Evolutionary conservation across 2,888 invertebrate species (phyloP).

Genomic region (Sarcophaga variegata): DNA sequence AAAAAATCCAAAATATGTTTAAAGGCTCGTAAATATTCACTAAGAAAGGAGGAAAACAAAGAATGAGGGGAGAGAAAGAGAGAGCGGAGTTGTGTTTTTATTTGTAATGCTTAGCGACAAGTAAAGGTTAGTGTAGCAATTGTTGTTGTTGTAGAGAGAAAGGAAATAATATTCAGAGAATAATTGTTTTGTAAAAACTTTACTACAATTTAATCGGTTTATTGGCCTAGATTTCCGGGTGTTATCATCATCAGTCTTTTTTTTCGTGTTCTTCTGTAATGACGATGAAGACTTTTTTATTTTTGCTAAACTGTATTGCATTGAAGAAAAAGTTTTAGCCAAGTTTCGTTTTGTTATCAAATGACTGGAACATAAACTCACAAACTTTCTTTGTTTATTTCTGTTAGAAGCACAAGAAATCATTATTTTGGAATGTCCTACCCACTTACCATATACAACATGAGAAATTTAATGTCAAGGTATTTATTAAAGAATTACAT

Average conservation of each 20-base stretch:
- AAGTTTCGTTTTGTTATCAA: not conserved
- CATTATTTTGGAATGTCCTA: not conserved
- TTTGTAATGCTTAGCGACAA: slow-evolving; percentile 23
- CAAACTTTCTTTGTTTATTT: not conserved
- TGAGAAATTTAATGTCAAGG: not conserved
- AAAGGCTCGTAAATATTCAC: slow-evolving; percentile 25
- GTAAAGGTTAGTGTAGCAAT: slow-evolving; percentile 53
- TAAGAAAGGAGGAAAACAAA: too few relatives aligned
- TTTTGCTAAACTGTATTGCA: not conserved
- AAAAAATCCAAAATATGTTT: not conserved
- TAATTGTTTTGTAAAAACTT: slow-evolving; percentile 41
- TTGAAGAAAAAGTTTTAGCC: slow-evolving; percentile 1
- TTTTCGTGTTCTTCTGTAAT: too few relatives aligned
- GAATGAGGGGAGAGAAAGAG: not conserved
- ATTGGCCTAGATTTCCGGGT: slow-evolving; percentile 70
- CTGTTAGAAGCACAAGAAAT: not conserved
- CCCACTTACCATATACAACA: not conserved
- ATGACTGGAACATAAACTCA: not conserved
- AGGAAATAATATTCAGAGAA: not conserved
- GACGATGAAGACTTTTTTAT: not conserved
- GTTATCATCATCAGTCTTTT: slow-evolving; percentile 24
- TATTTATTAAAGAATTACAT: not conserved
- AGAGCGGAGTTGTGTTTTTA: not conserved
- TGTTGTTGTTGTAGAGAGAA: slow-evolving; percentile 24
- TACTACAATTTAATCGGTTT: slow-evolving; percentile 71